Conservation (phyloP, 2,888 invertebrate genomes). For the Scaptomyza cyrtandrae region DNA sequence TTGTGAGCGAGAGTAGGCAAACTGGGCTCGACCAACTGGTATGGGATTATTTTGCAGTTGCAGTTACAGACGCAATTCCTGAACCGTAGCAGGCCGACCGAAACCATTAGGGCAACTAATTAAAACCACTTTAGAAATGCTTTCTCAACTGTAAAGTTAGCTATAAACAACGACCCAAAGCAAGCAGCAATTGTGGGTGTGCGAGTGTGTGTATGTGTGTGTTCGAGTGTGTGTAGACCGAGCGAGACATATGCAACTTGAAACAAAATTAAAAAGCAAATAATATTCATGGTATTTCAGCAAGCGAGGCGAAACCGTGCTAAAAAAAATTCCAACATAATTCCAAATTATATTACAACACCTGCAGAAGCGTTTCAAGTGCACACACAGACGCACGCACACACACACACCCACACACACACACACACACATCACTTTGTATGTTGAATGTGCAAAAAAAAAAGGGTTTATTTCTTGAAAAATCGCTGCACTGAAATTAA, state of each 20-base stretch:
- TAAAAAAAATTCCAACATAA: conserved; percentile 71
- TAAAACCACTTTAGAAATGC: conserved; percentile 77
- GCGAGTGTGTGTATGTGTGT: conserved; percentile 21
- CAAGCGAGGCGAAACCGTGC: conserved; percentile 34
- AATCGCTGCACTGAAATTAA: conserved; percentile 79
- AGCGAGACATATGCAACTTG: conserved; percentile 76
- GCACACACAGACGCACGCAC: conserved; percentile 13
- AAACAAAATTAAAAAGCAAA: conserved; percentile 79
- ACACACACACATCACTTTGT: conserved; percentile 4
- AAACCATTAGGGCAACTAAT: conserved; percentile 70
- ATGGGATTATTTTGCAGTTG: conserved; percentile 34
- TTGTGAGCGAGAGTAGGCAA: conserved; percentile 4
- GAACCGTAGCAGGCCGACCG: conserved; percentile 33
- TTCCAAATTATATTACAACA: conserved; percentile 78
- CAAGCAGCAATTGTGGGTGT: conserved; percentile 7
- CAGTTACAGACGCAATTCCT: conserved; percentile 15
- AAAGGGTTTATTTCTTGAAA: conserved; percentile 76
- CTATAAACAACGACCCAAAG: conserved; percentile 70
- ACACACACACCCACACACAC: conserved; percentile 6
- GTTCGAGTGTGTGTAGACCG: conserved; percentile 35
- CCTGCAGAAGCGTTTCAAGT: conserved; percentile 63
- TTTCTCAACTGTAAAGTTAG: conserved; percentile 81
- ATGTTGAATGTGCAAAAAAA: conserved; percentile 59
- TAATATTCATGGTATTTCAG: conserved; percentile 75
- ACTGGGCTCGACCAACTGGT: background rate